These are phyloP conservation scores for Crepidodera aurea DNA, from an alignment of 2,888 invertebrate species.

Conservation along the genomic window DNA sequence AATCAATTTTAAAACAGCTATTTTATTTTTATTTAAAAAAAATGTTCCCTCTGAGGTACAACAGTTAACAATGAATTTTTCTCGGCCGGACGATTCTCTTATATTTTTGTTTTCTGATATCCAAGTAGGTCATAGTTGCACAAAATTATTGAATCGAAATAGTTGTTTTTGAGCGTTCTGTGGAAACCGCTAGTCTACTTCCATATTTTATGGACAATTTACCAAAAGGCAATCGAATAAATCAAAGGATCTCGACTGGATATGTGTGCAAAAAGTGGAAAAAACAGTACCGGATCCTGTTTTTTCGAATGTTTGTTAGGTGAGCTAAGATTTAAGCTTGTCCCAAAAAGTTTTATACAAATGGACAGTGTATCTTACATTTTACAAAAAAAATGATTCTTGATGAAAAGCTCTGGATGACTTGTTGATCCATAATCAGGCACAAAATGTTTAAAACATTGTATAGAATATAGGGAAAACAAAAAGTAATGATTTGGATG, in stretches of 20 bases:
- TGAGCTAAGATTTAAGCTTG: no score
- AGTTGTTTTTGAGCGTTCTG: constrained; percentile 1
- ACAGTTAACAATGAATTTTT: constrained; percentile 11
- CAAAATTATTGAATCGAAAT: constrained; percentile 25
- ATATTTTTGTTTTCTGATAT: constrained; percentile 10
- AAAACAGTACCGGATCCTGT: constrained; percentile 9
- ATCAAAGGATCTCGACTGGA: constrained; percentile 39
- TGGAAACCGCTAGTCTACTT: constrained; percentile 11
- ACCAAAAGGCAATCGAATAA: constrained; percentile 41
- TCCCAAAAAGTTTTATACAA: no score
- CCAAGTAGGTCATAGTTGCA: constrained; percentile 18
- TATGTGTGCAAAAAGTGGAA: constrained; percentile 31
- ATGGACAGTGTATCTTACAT: no score
- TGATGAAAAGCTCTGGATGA: no score
- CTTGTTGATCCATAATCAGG: no score
- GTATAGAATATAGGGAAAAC: no score
- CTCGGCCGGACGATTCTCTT: constrained; percentile 6
- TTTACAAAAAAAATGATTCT: no score
- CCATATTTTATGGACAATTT: constrained; percentile 43
- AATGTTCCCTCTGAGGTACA: no score
- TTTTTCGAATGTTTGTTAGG: neutral
- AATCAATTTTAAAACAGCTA: no score
- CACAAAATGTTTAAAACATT: no score
- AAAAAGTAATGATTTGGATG: no score
- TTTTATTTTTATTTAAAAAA: no score